phyloP scores from a whole-genome alignment of 2,113 vertebrate genomes.

The Taurulus bubalis region DNA sequence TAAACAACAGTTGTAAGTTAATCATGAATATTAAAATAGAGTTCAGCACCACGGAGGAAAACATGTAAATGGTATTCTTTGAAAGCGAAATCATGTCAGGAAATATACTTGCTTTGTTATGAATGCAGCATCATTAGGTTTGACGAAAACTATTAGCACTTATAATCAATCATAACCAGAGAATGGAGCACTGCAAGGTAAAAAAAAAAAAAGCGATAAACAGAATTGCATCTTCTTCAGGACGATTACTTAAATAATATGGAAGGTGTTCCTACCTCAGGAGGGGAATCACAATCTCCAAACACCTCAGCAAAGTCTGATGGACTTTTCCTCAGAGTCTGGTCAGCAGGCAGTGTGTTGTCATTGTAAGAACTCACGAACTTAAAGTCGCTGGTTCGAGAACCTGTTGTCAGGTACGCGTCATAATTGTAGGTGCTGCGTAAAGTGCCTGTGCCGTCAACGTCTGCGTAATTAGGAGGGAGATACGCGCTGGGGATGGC shows the following conservation, averaged over 20 bases:
- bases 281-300: neutral
- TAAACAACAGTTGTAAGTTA: neutral
- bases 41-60: neutral
- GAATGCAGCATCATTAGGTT: neutral
- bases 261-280: too few species aligned
- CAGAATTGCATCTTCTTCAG: neutral
- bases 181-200: neutral
- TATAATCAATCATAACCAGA: neutral
- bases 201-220: neutral
- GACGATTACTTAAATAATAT: neutral
- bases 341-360: too few species aligned
- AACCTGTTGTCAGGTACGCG: too few species aligned
- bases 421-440: too few species aligned
- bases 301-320: slow-evolving; percentile 22
- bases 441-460: too few species aligned
- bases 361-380: too few species aligned
- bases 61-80: neutral
- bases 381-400: too few species aligned
- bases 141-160: neutral
- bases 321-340: slow-evolving; percentile 30
- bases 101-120: neutral
- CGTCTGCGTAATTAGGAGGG: too few species aligned
- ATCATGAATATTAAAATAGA: neutral
- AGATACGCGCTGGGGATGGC: too few species aligned
- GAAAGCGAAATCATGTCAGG: neutral